These are phyloP conservation scores for Aphidoletes aphidimyza DNA, from an alignment of 2,888 invertebrate genomes.

Conservation along the genomic window DNA sequence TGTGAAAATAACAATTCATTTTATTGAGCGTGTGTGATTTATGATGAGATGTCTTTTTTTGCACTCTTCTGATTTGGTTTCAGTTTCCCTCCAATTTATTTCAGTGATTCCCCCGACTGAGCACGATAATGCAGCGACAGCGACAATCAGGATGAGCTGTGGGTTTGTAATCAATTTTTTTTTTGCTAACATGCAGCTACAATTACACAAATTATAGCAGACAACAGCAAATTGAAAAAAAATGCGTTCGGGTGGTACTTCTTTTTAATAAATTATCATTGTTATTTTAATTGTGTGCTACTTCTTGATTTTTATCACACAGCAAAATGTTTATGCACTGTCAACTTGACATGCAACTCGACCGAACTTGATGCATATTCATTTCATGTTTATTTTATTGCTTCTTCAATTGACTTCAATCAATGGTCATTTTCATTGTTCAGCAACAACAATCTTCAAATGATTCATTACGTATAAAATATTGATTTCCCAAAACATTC, in stretches of 20 bases:
- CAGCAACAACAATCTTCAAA: no score
- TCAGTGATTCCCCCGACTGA: not conserved
- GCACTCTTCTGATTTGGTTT: no score
- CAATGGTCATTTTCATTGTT: conserved; percentile 2
- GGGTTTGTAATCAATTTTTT: not conserved
- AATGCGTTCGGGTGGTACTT: not conserved
- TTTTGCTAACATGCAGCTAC: not conserved
- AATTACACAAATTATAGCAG: not conserved
- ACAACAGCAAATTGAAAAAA: no score
- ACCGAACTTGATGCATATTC: conserved; percentile 6
- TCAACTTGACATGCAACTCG: not conserved
- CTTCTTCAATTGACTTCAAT: not conserved
- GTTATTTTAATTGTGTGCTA: conserved; percentile 17
- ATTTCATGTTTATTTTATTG: conserved; percentile 23
- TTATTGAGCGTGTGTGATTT: not conserved
- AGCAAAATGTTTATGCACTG: not conserved
- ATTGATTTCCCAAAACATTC: not conserved
- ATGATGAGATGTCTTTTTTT: not conserved
- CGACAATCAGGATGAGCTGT: not conserved
- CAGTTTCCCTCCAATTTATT: not conserved
- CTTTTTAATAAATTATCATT: not conserved
- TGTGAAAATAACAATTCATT: not conserved
- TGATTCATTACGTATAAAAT: no score
- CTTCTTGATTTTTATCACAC: not conserved
- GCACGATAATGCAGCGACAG: not conserved